These are phyloP conservation scores for Danio aesculapii DNA, from an alignment of 2,797 vertebrate species.

Conservation along the genomic window DNA sequence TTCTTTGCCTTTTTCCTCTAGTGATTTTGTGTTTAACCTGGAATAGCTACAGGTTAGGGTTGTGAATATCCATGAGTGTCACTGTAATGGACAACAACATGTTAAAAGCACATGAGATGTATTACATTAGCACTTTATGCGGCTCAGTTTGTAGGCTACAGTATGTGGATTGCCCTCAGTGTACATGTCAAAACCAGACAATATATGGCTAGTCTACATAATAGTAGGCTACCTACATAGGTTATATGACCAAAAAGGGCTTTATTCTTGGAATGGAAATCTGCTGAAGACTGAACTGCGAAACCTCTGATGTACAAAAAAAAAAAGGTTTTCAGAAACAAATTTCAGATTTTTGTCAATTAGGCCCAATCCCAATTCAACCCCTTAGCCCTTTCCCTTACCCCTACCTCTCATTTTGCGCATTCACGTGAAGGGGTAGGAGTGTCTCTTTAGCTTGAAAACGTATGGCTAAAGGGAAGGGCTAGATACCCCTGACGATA, in stretches of 20 bases:
- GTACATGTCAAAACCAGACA: not conserved
- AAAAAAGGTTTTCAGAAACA: too few species aligned
- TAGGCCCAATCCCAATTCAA: too few species aligned
- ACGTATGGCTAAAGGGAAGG: too few species aligned
- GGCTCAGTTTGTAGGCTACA: conserved; percentile 3
- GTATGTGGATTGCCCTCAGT: conserved; percentile 6
- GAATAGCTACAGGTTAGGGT: conserved; percentile 48
- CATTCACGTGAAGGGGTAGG: too few species aligned
- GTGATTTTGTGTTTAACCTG: conserved; percentile 59
- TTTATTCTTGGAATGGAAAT: not conserved
- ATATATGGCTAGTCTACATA: not conserved
- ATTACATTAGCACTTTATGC: conserved; percentile 39
- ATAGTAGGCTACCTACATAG: not conserved
- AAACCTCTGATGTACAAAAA: not conserved
- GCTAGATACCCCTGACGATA: too few species aligned
- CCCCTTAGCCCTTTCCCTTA: too few species aligned
- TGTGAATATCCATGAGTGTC: conserved; percentile 43
- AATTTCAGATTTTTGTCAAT: too few species aligned
- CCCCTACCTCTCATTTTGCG: too few species aligned
- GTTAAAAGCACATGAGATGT: conserved; percentile 56
- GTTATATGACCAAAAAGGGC: not conserved
- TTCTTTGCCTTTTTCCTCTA: conserved; percentile 45
- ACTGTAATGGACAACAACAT: conserved; percentile 47
- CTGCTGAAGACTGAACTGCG: not conserved
- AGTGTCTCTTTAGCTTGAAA: too few species aligned